Conservation (phyloP, 2,888 invertebrate genomes). For the Harpalus rufipes region DNA sequence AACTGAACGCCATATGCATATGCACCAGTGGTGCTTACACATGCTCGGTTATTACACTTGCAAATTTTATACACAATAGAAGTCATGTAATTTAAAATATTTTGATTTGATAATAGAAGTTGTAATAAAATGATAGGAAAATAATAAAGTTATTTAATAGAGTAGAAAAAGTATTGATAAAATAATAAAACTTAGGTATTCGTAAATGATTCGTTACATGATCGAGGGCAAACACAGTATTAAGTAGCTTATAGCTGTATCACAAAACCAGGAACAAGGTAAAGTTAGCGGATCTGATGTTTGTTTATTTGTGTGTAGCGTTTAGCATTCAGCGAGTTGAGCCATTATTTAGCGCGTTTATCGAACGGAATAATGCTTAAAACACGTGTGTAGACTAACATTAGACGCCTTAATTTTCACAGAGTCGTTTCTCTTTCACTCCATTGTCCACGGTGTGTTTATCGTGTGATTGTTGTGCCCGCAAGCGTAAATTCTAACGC, state of each 20-base stretch:
- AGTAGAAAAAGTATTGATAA: too few species aligned
- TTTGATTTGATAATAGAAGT: too few species aligned
- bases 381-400: slow-evolving; percentile 65
- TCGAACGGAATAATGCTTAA: slow-evolving; percentile 64
- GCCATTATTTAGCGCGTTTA: slow-evolving; percentile 64
- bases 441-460: slow-evolving; percentile 56
- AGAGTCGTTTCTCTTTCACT: slow-evolving; percentile 46
- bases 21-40: too few species aligned
- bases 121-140: too few species aligned
- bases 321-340: slow-evolving; percentile 60
- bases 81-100: too few species aligned
- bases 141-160: too few species aligned
- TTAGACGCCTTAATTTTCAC: slow-evolving; percentile 63
- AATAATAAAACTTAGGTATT: too few species aligned
- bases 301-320: background rate
- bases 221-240: background rate
- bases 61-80: too few species aligned
- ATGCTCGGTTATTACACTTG: too few species aligned
- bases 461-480: slow-evolving; percentile 45
- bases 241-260: too few species aligned
- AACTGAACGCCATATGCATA: too few species aligned
- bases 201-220: background rate
- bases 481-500: slow-evolving; percentile 51
- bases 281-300: background rate
- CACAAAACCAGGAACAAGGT: background rate